Base-by-base conservation (phyloP, 2,888 invertebrate species). In the Drosophila paracracens region DNA sequence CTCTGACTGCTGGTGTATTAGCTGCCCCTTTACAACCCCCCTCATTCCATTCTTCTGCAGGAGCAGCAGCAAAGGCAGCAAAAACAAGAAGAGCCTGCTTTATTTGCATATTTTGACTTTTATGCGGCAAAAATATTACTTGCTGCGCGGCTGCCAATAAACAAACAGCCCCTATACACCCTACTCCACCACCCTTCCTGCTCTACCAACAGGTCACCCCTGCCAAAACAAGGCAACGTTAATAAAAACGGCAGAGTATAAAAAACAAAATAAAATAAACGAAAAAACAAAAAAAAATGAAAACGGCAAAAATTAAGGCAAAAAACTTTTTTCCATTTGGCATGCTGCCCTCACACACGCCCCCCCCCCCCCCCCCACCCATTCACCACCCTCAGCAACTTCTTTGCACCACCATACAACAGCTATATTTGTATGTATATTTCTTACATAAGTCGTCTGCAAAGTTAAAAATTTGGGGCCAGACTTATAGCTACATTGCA, bases 51-150 rank as follows among this genome's bases (percentile, higher is more conserved):
- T 27, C n/a, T 18, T 38, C 29, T 56, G 54, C 36, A 36, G 35
- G 25, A 53, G 16, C 53, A 77, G 46, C 48, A 62, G 33, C 61
- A 63, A 29, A 46, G 51, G 21, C 59, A 56, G n/a, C 60, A 59
- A 35, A 69, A 78, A 65, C 64, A 74, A 65, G 50, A 65, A 68
- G 58, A 61, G 59, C 73, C 61, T 81, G 79, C 88, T 87, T 84
- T 84, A 84, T 84, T 84, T 84, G 83, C 88, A 84, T 84, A 84
- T 84, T 84, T 87, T 84, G 84, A 84, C 84, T 84, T 84, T 84
- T 87, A 84, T 84, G 84, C 84, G 88, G 84, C 84, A 84, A 82
- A 88, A 84, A 84, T 84, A 84, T 84, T 84, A 84, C 83, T 82
- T 84, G 82, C 85, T 86, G 87, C 87, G 80, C 80, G 80, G 83